phyloP scores from a whole-genome alignment of 2,797 vertebrate species.

The Acomys russatus region DNA sequence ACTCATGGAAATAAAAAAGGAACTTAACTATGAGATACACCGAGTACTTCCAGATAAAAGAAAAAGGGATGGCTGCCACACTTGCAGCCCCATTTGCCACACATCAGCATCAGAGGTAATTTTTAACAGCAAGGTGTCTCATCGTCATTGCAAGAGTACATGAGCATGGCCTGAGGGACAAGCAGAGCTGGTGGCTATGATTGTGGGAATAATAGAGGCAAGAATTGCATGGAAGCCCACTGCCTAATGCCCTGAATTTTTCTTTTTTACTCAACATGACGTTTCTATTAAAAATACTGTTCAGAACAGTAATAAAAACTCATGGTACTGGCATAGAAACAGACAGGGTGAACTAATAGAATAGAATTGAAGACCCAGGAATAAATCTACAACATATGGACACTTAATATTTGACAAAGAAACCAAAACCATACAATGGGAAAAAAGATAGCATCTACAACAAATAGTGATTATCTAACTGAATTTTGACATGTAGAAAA shows the following conservation, averaged over 20 bases:
- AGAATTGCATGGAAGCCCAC: background rate
- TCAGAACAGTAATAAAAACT: background rate
- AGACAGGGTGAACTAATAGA: too few relatives aligned
- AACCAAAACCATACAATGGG: too few relatives aligned
- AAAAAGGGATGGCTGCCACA: background rate
- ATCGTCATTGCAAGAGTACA: too few relatives aligned
- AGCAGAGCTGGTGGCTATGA: background rate
- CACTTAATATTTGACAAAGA: too few relatives aligned
- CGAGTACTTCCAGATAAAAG: background rate
- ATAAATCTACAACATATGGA: too few relatives aligned
- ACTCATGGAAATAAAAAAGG: background rate
- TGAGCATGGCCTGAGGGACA: background rate
- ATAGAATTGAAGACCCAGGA: too few relatives aligned
- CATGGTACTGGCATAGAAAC: too few relatives aligned
- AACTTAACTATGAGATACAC: background rate
- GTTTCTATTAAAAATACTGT: background rate
- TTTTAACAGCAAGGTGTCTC: too few relatives aligned
- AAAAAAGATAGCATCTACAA: too few relatives aligned
- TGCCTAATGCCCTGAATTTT: background rate
- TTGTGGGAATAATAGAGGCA: background rate
- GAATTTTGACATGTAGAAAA: too few relatives aligned
- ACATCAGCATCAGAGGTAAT: background rate
- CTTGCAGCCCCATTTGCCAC: background rate
- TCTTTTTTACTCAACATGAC: background rate
- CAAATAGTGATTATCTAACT: too few relatives aligned